Evolutionary conservation across 2,888 invertebrate genomes (phyloP), one percentile per base, ranked within the genome.

Genomic region (Lamellibrachia columna): DNA sequence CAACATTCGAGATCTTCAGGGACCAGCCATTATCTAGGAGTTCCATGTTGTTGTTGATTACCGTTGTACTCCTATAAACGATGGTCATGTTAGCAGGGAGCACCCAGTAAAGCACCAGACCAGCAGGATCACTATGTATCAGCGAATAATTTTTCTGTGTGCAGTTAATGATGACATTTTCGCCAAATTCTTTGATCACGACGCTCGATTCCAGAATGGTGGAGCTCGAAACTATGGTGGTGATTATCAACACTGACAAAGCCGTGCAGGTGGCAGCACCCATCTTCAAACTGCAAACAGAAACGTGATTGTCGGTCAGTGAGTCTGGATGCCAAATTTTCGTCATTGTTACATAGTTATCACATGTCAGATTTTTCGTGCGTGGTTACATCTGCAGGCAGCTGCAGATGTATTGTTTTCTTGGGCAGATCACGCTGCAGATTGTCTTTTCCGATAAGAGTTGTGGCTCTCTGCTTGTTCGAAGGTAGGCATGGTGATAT

Each of bases 291-390:
- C 75, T 75, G 75, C 75, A 75, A 75, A 75, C 75, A 75, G 75
- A 75, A 75, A 75, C 75, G 75, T 75, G 75, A 75, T 75, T 75
- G 75, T 75, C 75, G 75, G n/a, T 75, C 75, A 75, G 75, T 75
- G n/a, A 22, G 15, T 75, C 75, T 75, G 75, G 75, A 3, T 6
- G 22, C 22, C 75, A 75, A 15, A 75, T 75, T 75, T 75, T 75
- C 75, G 22, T 75, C 75, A 75, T 75, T 22, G 75, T 75, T 75
- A 75, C 22, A 75, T 75, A 75, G 75, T 75, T 75, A 75, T 75
- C 75, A 40, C 40, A 75, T 75, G 75, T 75, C 22, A 11, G 75
- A 75, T 75, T 75, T 11, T 75, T 75, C 75, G 75, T 11, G 75
- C 22, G 22, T 15, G 75, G 75, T 75, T 75, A 75, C 15, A 22